A percentile compares a stretch with the other conserved stretches of the same genome.
phyloP scores from a whole-genome alignment of 2,113 vertebrate genomes.

The Clupea harengus region DNA sequence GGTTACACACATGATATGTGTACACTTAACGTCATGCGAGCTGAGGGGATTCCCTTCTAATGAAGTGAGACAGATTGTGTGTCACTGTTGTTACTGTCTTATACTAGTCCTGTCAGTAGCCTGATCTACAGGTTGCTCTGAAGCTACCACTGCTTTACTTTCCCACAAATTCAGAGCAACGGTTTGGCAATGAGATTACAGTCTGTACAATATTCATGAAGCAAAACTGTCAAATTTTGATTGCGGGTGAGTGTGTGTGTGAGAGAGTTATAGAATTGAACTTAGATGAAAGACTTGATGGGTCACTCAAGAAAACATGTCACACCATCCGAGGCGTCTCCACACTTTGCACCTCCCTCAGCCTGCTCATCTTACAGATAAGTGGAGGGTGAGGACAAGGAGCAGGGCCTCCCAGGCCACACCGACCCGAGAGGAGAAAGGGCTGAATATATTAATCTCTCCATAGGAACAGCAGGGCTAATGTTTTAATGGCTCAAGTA shows the following conservation, averaged over 20 bases:
- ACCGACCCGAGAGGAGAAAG: background rate
- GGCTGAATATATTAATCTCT: background rate
- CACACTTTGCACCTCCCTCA: slow-evolving; percentile 20
- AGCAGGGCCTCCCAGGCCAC: background rate
- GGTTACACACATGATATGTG: background rate
- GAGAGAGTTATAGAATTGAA: background rate
- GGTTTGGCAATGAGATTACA: background rate
- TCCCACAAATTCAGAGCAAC: background rate
- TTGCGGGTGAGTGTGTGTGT: background rate
- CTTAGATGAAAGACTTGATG: slow-evolving; percentile 7
- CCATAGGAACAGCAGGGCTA: background rate
- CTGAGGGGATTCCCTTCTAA: background rate
- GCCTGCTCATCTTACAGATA: slow-evolving; percentile 33
- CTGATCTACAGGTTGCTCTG: background rate
- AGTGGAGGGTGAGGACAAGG: slow-evolving; percentile 29
- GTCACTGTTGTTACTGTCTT: background rate
- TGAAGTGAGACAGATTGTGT: background rate
- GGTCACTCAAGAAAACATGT: slow-evolving; percentile 38
- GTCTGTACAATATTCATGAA: background rate
- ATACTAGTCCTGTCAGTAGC: background rate
- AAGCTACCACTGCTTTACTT: background rate
- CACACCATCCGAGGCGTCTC: slow-evolving; percentile 33
- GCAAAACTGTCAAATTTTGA: no score
- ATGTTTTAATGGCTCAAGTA: slow-evolving; percentile 7
- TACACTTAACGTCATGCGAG: no score